Evolutionary conservation across 2,113 vertebrate genomes (phyloP), one percentile per base, ranked within the genome.

Genomic region (Butorides virescens): DNA sequence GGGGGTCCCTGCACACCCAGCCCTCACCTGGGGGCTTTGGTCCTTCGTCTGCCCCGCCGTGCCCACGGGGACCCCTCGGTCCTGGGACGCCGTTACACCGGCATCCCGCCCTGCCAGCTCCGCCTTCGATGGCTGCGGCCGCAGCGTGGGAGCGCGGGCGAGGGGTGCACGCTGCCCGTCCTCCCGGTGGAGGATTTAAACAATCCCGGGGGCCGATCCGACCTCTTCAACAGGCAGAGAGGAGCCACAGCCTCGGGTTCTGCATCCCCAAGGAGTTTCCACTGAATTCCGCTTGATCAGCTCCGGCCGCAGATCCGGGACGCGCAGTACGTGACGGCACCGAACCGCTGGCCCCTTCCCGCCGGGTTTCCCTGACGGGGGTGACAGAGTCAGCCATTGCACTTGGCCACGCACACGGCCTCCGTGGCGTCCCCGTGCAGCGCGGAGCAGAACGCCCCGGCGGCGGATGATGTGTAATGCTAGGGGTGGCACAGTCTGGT

Each of bases 331-430:
- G 1, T 13, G 55, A 6, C 4, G 2, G 11, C 7, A 6, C 21
- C 16, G 18, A n/a, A 11, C 52, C 10, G 10, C 42, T 11, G 1
- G 19, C 52, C 25, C 37, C 12, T 30, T 36, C 88, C 53, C 20
- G 84, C 53, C 7, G 1, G 9, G n/a, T 81, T 87, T 50, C 78
- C 61, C 52, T 58, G 70, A 29, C 63, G 29, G 8, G 49, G 73
- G 50, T 86, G 71, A 79, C 30, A 76, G 81, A 97, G 88, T 81
- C 83, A 85, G 53, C 27, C 47, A 94, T 91, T 90, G 84, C 93
- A 53, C 78, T 86, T 82, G 70, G 50, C 76, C 66, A 55, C 92
- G 82, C 65, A 75, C 56, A 20, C 23, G 79, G 72, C 17, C 94
- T 75, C 83, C 46, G 61, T 29, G 34, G 26, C 14, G 73, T 93